These are phyloP conservation scores for Apamea crenata DNA, from an alignment of 2,888 invertebrate species.

Conservation along the genomic window DNA sequence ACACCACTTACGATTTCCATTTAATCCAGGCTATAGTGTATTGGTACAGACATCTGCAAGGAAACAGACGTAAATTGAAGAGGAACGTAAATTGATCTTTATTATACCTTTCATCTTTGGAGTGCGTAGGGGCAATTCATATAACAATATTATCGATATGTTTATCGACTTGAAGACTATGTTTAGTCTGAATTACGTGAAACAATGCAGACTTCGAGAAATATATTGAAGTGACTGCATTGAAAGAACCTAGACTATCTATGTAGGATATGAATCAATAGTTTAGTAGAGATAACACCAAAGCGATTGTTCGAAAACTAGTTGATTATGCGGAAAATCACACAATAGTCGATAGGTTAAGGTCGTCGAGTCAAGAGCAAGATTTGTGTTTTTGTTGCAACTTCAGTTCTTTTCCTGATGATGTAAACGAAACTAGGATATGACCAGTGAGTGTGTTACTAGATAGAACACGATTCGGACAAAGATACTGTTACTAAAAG, in stretches of 20 bases:
- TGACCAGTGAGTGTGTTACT: conserved; percentile 1
- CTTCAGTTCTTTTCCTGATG: conserved; percentile 22
- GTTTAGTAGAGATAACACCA: conserved; percentile 28
- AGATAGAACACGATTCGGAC: not conserved
- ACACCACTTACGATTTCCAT: conserved; percentile 55
- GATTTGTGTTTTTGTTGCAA: conserved; percentile 34
- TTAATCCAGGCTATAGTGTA: conserved; percentile 53
- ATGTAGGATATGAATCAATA: conserved; percentile 12
- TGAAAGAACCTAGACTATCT: conserved; percentile 37
- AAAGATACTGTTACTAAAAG: not conserved
- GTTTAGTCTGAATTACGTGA: conserved; percentile 24
- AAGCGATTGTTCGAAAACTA: conserved; percentile 26
- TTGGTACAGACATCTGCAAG: conserved; percentile 61
- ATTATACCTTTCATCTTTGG: conserved; percentile 37
- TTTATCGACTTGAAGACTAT: conserved; percentile 17
- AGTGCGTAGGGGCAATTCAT: conserved; percentile 42
- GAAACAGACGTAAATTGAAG: conserved; percentile 49
- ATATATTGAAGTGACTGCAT: not conserved
- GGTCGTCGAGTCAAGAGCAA: conserved; percentile 31
- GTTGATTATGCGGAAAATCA: conserved; percentile 46
- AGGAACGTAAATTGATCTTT: conserved; percentile 20
- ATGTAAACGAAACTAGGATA: not conserved
- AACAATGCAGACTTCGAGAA: conserved; percentile 17
- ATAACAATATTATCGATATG: conserved; percentile 28
- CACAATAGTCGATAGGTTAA: conserved; percentile 31